Base-by-base conservation (phyloP, 2,888 invertebrate species). In the Chesias legatella region DNA sequence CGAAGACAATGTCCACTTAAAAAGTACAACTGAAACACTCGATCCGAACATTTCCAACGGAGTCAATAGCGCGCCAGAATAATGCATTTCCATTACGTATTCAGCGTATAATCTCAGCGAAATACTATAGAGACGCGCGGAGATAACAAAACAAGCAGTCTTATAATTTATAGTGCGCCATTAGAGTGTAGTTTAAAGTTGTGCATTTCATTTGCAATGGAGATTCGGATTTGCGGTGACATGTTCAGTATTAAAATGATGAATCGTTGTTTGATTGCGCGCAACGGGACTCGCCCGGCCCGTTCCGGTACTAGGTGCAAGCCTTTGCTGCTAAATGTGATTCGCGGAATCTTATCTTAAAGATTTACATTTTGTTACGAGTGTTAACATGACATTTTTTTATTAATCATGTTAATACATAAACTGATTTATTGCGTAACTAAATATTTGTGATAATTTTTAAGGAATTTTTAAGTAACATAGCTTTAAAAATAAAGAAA, bases 231-330 rank as follows among this genome's bases (percentile, higher is more conserved):
- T 84, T 79, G 80, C 79, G 71, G 73, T 79, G 85, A 85, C 85
- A 76, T 68, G 73, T 73, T 68, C 77, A 78, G 82, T 83, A 85
- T 83, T 85, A 81, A 81, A 74, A 84, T 88, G 85, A 86, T 82
- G 78, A 73, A 86, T 83, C 63, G 79, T 49, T 51, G 69, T 77
- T 77, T 85, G 83, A 88, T 85, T 84, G 71, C 74, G 58, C 32
- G 58, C 44, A 34, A 40, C 36, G 53, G 51, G 47, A 47, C 49
- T 41, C 46, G 31, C 17, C 24, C 20, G 33, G 33, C 30, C 40
- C 33, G 36, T 51, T 46, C 44, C 44, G 37, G 51, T 46, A 33
- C 32, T 36, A 24, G 24, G 36, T 37, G 38, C 36, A 22, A 27
- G 33, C 33, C 31, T 40, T 27, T 27, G 34, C 35, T 31, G 26